Evolutionary conservation across 2,888 invertebrate genomes (phyloP), one percentile per base, ranked within the genome.

Genomic region (Drosophila greeni): DNA sequence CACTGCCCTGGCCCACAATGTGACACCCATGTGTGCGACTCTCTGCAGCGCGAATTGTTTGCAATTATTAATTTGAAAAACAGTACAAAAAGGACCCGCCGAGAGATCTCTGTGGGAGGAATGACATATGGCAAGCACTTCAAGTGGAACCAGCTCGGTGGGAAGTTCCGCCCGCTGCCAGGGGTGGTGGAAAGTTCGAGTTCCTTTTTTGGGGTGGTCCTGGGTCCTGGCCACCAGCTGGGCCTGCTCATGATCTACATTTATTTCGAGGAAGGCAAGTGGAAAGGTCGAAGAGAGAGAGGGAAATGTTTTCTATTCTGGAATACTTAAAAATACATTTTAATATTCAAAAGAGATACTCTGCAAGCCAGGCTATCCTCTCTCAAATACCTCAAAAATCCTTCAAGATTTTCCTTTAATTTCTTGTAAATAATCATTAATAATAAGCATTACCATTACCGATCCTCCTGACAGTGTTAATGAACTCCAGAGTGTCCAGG

Each of bases 31-130:
- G 66, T 82, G 66, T 82, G 83, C 70, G 57, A 42, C 51, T 54
- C 51, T 23, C 43, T 12, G 56, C 69, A 69, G 62, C 68, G 74
- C 74, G 64, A 79, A 77, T 74, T 76, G 54, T 76, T 76, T 67
- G 82, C 82, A 79, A 80, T 80, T 80, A 80, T 80, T 82, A 82
- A 73, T 82, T 72, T 58, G 36, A 69, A 42, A 75, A 82, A 76
- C 76, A 80, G 76, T 48, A 24, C 45, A 45, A 31, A 45, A 31
- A 20, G 53, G 20, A 23, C 37, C 16, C 56, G 33, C 24, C 20
- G 29, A 49, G 48, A 37, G 36, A 36, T 36, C 43, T 40, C 39
- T 36, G 48, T 33, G 33, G 31, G 26, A 55, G 61, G 37, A 36
- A 18, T 36, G n/a, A 39, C 82, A 82, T 82, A 61, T 79, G 79